Base-by-base conservation (phyloP, 2,113 vertebrate genomes). In the Bos javanicus region DNA sequence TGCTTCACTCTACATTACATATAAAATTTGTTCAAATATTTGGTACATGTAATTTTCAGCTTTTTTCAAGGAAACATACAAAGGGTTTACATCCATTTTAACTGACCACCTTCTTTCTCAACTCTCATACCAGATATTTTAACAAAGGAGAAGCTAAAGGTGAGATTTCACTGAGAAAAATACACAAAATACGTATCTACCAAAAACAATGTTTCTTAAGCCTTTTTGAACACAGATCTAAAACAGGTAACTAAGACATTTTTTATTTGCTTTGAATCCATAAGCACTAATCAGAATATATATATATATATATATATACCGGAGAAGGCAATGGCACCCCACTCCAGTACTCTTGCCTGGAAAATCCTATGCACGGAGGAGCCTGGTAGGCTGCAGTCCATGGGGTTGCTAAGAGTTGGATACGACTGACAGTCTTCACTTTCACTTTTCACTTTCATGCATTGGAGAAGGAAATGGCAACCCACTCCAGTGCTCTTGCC, bases 171-270 rank as follows among this genome's bases (percentile, higher is more conserved):
- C 2, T 36, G 80, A 92, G 25, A 87, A 91, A 94, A 7, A 87
- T 6, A 94, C 25, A 89, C 57, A 14, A 52, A 33, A 86, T 76
- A 82, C 62, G 6, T 30, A 87, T 74, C 5, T n/a, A 71, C 15
- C 62, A 57, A 96, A 97, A 94, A 12, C 26, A 94, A 4, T 17
- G 30, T 59, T 76, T 91, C 78, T 93, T 89, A 97, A 93, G 67
- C 1, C 6, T 91, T 67, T 95, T 54, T 57, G 19, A 92, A 96
- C 30, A 81, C 8, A 88, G 6, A 92, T 59, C 50, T 87, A 94
- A 97, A 96, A 76, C 13, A 83, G 80, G 78, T 74, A 89, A 87
- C 60, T 26, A 46, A 87, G 43, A 76, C n/a, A 86, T 46, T 94
- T 95, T 83, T 84, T 83, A 54, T 83, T 81, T 76, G 54, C 39